These are phyloP conservation scores for Gryllus bimaculatus DNA, from an alignment of 1,140 invertebrate genomes.

Conservation along the genomic window DNA sequence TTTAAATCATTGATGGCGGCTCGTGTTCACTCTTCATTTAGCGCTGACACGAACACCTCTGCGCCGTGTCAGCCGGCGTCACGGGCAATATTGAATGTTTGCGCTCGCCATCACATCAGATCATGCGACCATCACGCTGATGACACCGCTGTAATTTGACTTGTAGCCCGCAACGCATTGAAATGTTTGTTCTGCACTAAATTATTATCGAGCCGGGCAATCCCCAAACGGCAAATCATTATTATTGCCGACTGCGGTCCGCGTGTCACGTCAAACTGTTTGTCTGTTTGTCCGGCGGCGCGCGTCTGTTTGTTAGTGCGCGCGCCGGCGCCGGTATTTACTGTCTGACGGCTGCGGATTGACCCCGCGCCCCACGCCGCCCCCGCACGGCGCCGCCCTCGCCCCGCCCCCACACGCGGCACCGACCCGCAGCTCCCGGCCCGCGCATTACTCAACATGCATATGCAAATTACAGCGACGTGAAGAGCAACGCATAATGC, in stretches of 20 bases:
- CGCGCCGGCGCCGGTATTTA: background rate
- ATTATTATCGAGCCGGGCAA: conserved; percentile 13
- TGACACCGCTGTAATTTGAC: conserved; percentile 16
- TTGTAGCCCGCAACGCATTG: conserved; percentile 12
- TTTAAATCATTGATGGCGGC: conserved; percentile 11
- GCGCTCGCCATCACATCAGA: conserved; percentile 11
- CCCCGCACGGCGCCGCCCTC: background rate
- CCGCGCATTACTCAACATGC: background rate
- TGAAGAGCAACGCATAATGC: conserved; percentile 3
- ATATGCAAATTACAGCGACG: background rate
- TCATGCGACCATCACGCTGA: conserved; percentile 10
- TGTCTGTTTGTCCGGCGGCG: conserved; percentile 2
- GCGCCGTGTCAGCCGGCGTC: conserved; percentile 6
- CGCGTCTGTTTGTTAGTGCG: background rate
- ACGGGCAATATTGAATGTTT: conserved; percentile 18
- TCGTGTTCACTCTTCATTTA: conserved; percentile 14
- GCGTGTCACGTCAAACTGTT: conserved; percentile 3
- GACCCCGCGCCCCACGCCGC: background rate
- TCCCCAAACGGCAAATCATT: conserved; percentile 16
- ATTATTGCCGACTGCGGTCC: conserved; percentile 14
- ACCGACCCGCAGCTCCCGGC: background rate
- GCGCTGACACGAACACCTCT: conserved; percentile 4
- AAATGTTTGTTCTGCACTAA: conserved; percentile 14
- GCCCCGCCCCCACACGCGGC: too few species aligned
- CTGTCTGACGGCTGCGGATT: background rate